Evolutionary conservation across 2,797 vertebrate genomes (phyloP), one percentile per base, ranked within the genome.

Genomic region (Myoxocephalus aenaeus): DNA sequence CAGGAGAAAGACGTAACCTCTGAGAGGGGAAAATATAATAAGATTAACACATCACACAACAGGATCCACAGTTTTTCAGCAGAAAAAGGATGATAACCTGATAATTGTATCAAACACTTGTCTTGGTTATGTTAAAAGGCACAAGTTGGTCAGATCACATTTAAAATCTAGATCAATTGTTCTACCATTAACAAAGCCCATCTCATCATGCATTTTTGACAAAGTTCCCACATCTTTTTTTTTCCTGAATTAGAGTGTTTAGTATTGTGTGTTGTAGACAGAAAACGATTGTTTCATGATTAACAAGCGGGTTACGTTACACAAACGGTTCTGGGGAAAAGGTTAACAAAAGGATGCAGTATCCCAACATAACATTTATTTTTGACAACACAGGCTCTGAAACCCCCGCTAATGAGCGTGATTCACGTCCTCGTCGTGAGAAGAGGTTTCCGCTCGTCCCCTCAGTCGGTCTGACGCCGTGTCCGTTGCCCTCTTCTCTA

Each of bases 71-170:
- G 93, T 94, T 94, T 92, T 85, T 87, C 75, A 93, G 93, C 90
- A 95, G 93, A 94, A 92, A 92, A 91, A 93, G 32, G 89, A 93
- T 93, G 90, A 88, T 77, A 93, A 95, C 94, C 92, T 96, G 95
- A 96, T 94, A 80, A 87, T 93, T 78, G 90, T 94, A 90, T 90
- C 93, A 90, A 94, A 94, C 92, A 92, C 90, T 93, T 91, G 94
- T 96, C 95, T 95, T 95, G 90, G 92, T 96, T 94, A 93, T 85
- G 94, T 94, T 94, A 92, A 96, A 98, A 97, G 97, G 97, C 97
- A 98, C 97, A 96, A 94, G 95, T 96, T 93, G 97, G 97, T 96
- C 95, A 93, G 94, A 90, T 94, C 90, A 92, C 89, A 88, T 92
- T 93, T 89, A 84, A 89, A 89, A 90, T 93, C 87, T 83, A 88